A percentile compares a stretch with the other conserved stretches of the same genome.
These are phyloP conservation scores for Lithobius niger DNA, from an alignment of 1,140 invertebrate species.

Conservation along the genomic window DNA sequence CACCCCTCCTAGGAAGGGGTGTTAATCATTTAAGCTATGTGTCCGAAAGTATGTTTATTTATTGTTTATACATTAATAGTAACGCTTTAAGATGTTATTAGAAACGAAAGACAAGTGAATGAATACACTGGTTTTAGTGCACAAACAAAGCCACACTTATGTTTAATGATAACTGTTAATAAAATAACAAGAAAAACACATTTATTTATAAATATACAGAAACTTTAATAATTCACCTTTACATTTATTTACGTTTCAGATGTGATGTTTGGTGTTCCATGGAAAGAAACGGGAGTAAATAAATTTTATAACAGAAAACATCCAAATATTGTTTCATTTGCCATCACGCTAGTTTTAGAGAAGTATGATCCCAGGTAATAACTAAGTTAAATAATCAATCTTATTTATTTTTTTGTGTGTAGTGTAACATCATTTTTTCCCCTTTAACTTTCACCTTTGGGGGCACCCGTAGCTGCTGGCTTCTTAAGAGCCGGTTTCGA, in stretches of 20 bases:
- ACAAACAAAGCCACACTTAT: no score
- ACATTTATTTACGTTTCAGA: slow-evolving; percentile 41
- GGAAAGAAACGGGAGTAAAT: slow-evolving; percentile 78
- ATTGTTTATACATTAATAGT: no score
- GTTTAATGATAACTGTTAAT: no score
- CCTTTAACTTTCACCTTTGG: no score
- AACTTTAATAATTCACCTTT: neutral
- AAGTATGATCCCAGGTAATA: slow-evolving; percentile 58
- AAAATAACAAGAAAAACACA: no score
- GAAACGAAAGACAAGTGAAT: no score
- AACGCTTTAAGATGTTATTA: no score
- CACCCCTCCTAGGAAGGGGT: no score
- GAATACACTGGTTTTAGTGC: no score
- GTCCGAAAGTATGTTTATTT: no score
- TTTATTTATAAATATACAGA: slow-evolving; percentile 19
- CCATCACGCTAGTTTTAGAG: slow-evolving; percentile 73
- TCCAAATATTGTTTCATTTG: slow-evolving; percentile 73
- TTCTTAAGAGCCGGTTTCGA: neutral
- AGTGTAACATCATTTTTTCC: neutral
- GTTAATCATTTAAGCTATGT: no score
- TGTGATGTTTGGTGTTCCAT: slow-evolving; percentile 79
- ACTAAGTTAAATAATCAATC: neutral
- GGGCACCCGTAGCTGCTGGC: neutral
- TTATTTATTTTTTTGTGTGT: slow-evolving; percentile 1
- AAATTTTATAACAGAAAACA: slow-evolving; percentile 64